Conservation (phyloP, 2,113 vertebrate species). For the Chaenocephalus aceratus region DNA sequence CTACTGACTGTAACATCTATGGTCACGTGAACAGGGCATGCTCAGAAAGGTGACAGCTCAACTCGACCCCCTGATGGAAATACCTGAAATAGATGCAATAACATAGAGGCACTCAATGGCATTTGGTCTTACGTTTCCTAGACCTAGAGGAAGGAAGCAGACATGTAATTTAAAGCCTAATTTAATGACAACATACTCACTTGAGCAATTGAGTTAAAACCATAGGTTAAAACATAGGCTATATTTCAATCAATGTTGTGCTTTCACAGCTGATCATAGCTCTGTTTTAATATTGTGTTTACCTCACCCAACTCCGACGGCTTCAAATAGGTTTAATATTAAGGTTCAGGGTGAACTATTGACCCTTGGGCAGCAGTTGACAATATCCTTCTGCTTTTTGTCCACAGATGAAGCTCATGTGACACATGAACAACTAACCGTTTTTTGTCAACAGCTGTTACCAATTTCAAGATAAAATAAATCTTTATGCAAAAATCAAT, state of each 20-base stretch:
- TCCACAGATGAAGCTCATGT: background rate
- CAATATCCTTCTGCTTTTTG: background rate
- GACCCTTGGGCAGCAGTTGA: background rate
- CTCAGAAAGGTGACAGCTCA: background rate
- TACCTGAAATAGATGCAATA: background rate
- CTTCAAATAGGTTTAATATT: background rate
- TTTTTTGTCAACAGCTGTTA: too few relatives aligned
- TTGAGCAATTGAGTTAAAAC: background rate
- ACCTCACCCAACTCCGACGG: background rate
- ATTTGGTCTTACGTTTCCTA: background rate
- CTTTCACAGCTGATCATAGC: too few relatives aligned
- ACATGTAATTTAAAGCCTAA: background rate
- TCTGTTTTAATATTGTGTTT: background rate
- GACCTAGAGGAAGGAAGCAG: background rate
- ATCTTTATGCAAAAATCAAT: too few relatives aligned
- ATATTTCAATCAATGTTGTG: background rate
- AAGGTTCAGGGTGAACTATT: background rate
- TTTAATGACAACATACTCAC: background rate
- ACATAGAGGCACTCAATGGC: background rate
- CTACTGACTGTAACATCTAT: background rate
- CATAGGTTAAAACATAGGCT: background rate
- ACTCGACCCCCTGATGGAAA: background rate
- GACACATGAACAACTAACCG: background rate
- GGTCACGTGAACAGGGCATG: constrained; percentile 12
- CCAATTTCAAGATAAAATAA: too few relatives aligned